phyloP scores from a whole-genome alignment of 2,888 invertebrate genomes.

The Drosophila colorata region DNA sequence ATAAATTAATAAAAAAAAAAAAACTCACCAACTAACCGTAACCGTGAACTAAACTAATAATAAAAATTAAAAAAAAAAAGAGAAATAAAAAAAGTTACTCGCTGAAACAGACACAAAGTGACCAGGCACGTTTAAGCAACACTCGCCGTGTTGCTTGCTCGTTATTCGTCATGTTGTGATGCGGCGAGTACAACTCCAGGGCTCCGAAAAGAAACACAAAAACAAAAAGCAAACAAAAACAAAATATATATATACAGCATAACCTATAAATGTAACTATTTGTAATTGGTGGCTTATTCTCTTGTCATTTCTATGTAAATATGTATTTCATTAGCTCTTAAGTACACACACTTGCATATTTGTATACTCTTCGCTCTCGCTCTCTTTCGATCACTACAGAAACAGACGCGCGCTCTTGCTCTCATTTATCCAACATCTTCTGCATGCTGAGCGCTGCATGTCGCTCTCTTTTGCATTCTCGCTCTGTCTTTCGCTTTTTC shows the following conservation, averaged over 20 bases:
- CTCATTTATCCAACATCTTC: conserved; percentile 8
- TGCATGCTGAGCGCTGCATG: conserved; percentile 39
- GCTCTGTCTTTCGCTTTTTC: background rate
- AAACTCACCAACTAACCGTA: conserved; percentile 3
- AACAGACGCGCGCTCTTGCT: conserved; percentile 12
- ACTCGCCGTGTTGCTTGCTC: conserved; percentile 36
- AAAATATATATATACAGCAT: conserved; percentile 10
- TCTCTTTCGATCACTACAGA: conserved; percentile 1
- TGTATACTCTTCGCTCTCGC: background rate
- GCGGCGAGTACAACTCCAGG: conserved; percentile 69
- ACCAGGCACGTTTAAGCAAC: conserved; percentile 53
- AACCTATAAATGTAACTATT: conserved; percentile 41
- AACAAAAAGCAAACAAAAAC: conserved; percentile 3
- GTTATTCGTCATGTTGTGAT: conserved; percentile 66
- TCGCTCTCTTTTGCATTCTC: conserved; percentile 14
- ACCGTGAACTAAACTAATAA: conserved; percentile 9
- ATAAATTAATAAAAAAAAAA: conserved; percentile 43
- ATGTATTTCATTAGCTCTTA: conserved; percentile 30
- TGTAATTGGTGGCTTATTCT: conserved; percentile 46
- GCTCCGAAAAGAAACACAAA: conserved; percentile 29
- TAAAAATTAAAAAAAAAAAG: conserved; percentile 11
- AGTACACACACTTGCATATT: conserved; percentile 5
- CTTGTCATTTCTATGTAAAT: conserved; percentile 34
- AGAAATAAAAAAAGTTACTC: conserved; percentile 42
- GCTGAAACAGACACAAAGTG: conserved; percentile 56